Conservation (phyloP, 1,140 invertebrate genomes). For the Meloidogyne chitwoodi region DNA sequence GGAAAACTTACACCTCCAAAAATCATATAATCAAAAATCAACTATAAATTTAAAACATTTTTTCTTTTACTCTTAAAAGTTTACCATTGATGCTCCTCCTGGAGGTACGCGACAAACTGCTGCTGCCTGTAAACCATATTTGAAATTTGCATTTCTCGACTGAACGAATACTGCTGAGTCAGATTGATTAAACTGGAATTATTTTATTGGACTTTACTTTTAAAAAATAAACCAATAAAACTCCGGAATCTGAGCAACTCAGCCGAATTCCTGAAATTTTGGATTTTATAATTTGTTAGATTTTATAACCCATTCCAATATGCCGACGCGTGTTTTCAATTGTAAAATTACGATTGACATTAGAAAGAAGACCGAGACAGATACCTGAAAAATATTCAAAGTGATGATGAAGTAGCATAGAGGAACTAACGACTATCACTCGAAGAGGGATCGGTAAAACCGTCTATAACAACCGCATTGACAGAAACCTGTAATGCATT, state of each 20-base stretch:
- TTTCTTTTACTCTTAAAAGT: background rate
- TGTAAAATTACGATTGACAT: constrained; percentile 67
- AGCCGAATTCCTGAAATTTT: constrained; percentile 32
- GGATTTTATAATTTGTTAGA: background rate
- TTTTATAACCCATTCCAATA: constrained; percentile 65
- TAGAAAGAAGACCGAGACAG: constrained; percentile 66
- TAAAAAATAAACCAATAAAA: constrained; percentile 19
- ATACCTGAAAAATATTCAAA: constrained; percentile 59
- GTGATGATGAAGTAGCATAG: background rate
- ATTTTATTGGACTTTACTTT: background rate
- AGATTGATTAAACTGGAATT: constrained; percentile 28
- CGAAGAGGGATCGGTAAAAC: constrained; percentile 62
- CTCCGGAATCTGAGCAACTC: constrained; percentile 28
- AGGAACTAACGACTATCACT: constrained; percentile 60
- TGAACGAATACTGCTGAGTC: constrained; percentile 48
- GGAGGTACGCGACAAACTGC: constrained; percentile 39
- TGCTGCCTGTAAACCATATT: constrained; percentile 41
- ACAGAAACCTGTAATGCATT: constrained; percentile 59
- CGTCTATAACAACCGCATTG: constrained; percentile 62
- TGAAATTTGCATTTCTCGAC: constrained; percentile 47
- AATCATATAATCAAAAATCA: constrained; percentile 94
- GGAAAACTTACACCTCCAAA: constrained; percentile 67
- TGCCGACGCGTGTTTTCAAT: constrained; percentile 68
- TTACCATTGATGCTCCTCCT: constrained; percentile 93
- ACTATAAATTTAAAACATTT: constrained; percentile 11